Evolutionary conservation across 2,113 vertebrate genomes (phyloP).

Genomic region (Anser brachyrhynchus): DNA sequence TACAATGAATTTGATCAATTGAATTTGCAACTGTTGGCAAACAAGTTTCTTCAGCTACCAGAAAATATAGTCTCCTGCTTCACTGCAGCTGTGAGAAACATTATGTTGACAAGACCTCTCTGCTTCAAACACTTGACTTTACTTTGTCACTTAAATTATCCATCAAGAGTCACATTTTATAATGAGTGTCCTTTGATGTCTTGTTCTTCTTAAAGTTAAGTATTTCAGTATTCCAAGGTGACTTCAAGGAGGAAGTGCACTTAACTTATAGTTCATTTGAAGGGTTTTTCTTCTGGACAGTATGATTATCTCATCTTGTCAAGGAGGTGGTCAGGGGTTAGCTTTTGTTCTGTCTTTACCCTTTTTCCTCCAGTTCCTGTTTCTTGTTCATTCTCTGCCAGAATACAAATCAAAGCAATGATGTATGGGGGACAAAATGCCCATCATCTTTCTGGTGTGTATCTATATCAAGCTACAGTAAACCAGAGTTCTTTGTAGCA

Average conservation of each 20-base stretch:
- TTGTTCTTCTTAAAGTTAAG: conserved; percentile 56
- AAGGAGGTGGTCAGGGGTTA: conserved; percentile 35
- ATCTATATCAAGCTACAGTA: not conserved
- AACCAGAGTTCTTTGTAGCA: not conserved
- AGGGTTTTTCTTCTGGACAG: conserved; percentile 55
- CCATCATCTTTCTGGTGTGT: not conserved
- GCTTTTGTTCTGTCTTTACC: conserved; percentile 47
- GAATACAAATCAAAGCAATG: conserved; percentile 66
- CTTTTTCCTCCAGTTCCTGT: conserved; percentile 9
- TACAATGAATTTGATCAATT: not conserved
- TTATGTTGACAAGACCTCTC: conserved; percentile 34
- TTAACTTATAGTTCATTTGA: conserved; percentile 66
- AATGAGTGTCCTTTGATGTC: conserved; percentile 31
- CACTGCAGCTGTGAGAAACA: not conserved
- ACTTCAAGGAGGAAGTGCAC: conserved; percentile 42
- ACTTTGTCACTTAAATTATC: conserved; percentile 64
- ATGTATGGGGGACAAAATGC: conserved; percentile 30
- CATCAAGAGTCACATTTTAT: conserved; percentile 55
- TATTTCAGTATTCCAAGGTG: conserved; percentile 55
- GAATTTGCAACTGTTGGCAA: not conserved
- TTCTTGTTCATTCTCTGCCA: conserved; percentile 38
- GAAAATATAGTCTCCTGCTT: not conserved
- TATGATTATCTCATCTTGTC: conserved; percentile 60
- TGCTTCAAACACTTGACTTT: conserved; percentile 41
- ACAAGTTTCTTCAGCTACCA: not conserved